A percentile compares a stretch with the other conserved stretches of the same genome.
Evolutionary conservation across 2,888 invertebrate genomes (phyloP).

Genomic region (Oscheius sp.): DNA sequence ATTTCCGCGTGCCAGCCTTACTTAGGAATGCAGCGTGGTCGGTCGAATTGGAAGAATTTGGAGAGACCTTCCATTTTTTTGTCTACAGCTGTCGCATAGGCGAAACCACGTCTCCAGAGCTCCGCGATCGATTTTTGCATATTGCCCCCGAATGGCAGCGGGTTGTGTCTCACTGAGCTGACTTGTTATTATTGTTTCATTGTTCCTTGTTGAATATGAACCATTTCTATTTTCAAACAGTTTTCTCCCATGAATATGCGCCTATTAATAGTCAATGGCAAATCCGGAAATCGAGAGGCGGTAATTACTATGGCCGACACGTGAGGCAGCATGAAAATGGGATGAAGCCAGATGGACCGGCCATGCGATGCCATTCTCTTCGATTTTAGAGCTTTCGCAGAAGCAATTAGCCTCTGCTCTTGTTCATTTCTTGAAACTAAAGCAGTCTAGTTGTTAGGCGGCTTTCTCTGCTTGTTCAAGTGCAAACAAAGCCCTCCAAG

Average conservation of each 20-base stretch:
- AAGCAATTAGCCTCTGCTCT: background rate
- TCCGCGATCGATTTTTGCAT: constrained; percentile 31
- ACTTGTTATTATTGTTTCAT: constrained; percentile 5
- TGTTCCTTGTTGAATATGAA: background rate
- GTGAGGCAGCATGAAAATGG: constrained; percentile 19
- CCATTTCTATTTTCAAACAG: constrained; percentile 4
- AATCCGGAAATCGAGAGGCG: constrained; percentile 2
- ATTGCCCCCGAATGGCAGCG: constrained; percentile 31
- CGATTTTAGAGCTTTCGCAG: background rate
- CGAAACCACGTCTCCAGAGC: constrained; percentile 24
- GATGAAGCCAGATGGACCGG: constrained; percentile 24
- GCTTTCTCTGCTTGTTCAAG: too few species aligned
- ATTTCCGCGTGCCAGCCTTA: constrained; percentile 71
- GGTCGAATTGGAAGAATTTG: constrained; percentile 54
- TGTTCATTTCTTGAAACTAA: too few species aligned
- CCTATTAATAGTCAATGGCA: background rate
- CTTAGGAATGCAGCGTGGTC: constrained; percentile 51
- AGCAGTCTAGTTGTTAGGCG: too few species aligned
- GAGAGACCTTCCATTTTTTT: constrained; percentile 59
- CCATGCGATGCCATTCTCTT: background rate
- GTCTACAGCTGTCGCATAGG: constrained; percentile 54
- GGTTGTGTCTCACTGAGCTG: background rate
- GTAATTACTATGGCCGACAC: constrained; percentile 14
- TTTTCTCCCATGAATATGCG: background rate
- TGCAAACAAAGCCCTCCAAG: too few species aligned